Base-by-base conservation (phyloP, 2,888 invertebrate genomes). In the Zele albiditarsus region DNA sequence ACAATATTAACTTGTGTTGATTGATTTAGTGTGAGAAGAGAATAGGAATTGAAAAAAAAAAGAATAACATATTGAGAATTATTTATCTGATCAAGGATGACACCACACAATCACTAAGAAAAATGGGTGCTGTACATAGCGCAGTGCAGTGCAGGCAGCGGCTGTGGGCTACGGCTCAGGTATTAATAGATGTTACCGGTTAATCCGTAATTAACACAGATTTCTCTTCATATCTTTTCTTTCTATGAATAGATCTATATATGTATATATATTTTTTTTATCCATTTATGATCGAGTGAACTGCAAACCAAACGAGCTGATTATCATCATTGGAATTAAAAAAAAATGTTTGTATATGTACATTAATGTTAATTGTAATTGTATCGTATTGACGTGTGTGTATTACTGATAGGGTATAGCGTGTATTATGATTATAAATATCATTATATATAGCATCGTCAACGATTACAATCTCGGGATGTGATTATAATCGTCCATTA, bases 91-190 rank as follows among this genome's bases (percentile, higher is more conserved):
- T 81, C 84, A 85, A 80, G 83, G 84, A 86, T 84, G 78, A 85
- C 85, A 84, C 82, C 84, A 84, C 84, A 83, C 79, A 78, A 80
- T 79, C 79, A 85, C 85, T 86, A 87, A 84, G 77, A 84, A 81
- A 83, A 84, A 83, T 80, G 79, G 84, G 88, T 88, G 87, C 87
- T 88, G 84, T 87, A 88, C 86, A 87, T 87, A 87, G 88, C 88
- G 88, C 84, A 85, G 87, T 89, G 88, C 89, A 88, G 84, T 88
- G 87, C 88, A 88, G 85, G 88, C 87, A 85, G 87, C 86, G 87
- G 87, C 87, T 88, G 88, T 89, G 87, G 85, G 87, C 87, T 88
- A 88, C 87, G 87, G 85, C 88, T 88, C 87, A 86, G 84, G 82
- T 87, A 85, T 82, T 80, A 70, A 84, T 81, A 83, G 81, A 82